phyloP scores from a whole-genome alignment of 2,797 vertebrate genomes.

The Prunella strophiata region DNA sequence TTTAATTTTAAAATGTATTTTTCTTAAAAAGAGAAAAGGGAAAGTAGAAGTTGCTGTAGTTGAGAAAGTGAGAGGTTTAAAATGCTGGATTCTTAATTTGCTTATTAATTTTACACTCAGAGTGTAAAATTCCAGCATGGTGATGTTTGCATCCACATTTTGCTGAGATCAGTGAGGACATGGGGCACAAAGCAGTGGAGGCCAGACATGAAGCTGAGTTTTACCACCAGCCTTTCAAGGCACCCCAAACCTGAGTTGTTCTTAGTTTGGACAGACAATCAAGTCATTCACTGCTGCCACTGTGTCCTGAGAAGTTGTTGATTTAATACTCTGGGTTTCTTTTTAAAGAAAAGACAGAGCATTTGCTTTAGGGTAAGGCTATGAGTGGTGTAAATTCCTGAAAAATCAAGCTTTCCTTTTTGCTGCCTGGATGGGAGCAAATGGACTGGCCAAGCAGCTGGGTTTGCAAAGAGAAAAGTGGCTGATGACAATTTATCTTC shows the following conservation, averaged over 20 bases:
- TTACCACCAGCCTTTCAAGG: not conserved
- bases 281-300: not conserved
- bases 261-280: not conserved
- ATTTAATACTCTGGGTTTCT: not conserved
- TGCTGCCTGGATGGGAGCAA: not conserved
- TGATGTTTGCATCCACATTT: not conserved
- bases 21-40: not conserved
- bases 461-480: not conserved
- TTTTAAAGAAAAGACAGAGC: not conserved
- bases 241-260: not conserved
- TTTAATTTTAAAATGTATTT: not conserved
- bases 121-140: not conserved
- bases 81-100: not conserved
- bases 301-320: not conserved
- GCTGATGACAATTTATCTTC: not conserved
- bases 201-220: not conserved
- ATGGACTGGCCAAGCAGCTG: not conserved
- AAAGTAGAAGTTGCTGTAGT: not conserved
- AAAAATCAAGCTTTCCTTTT: not conserved
- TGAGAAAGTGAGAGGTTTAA: not conserved
- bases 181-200: rapidly evolving
- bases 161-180: not conserved
- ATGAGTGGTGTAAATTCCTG: rapidly evolving
- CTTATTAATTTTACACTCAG: not conserved
- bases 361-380: not conserved